phyloP scores from a whole-genome alignment of 1,140 invertebrate genomes.

The Eciton burchellii region DNA sequence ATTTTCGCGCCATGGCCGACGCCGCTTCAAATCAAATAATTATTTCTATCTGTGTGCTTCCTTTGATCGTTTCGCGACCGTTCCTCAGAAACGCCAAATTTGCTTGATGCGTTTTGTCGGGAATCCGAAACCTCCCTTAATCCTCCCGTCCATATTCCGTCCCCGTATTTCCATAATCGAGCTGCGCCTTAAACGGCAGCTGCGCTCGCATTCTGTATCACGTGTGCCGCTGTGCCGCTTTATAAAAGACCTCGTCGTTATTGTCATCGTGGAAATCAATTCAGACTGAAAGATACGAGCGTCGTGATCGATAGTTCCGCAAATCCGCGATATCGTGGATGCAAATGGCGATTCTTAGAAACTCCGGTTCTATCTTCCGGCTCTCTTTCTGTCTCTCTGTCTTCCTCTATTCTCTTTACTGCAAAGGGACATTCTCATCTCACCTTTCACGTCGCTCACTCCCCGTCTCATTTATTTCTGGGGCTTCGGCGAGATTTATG shows the following conservation, averaged over 20 bases:
- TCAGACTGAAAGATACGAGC: slow-evolving; percentile 30
- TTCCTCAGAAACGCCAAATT: slow-evolving; percentile 41
- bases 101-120: slow-evolving; percentile 62
- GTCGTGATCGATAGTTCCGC: slow-evolving; percentile 41
- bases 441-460: slow-evolving; percentile 14
- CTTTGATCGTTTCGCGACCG: slow-evolving; percentile 29
- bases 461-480: slow-evolving; percentile 5
- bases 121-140: slow-evolving; percentile 8
- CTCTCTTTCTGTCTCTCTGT: too few relatives aligned
- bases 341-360: slow-evolving; percentile 44
- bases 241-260: slow-evolving; percentile 34
- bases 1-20: slow-evolving; percentile 8
- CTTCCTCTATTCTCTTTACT: slow-evolving; percentile 21
- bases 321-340: slow-evolving; percentile 33
- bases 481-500: slow-evolving; percentile 9
- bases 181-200: neutral
- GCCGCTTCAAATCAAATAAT: slow-evolving; percentile 54
- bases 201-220: neutral
- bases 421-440: slow-evolving; percentile 23
- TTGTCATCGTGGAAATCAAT: slow-evolving; percentile 31
- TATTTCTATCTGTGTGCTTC: slow-evolving; percentile 55
- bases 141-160: too few relatives aligned
- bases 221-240: neutral
- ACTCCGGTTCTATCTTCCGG: slow-evolving; percentile 35
- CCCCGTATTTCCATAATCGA: slow-evolving; percentile 67